Evolutionary conservation across 2,888 invertebrate genomes (phyloP).

Genomic region (Drosophila stalkeri): DNA sequence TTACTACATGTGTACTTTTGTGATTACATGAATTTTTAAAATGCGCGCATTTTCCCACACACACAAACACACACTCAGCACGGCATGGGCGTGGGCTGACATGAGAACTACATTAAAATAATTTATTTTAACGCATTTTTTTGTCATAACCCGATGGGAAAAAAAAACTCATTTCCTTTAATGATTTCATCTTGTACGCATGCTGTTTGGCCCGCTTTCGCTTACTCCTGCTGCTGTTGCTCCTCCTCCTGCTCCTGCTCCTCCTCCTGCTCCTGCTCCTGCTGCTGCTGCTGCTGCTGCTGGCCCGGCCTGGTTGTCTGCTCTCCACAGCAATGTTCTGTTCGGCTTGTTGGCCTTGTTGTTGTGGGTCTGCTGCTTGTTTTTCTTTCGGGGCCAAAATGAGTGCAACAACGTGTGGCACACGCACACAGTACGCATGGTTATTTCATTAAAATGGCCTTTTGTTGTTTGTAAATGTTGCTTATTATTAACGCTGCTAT

Average conservation of each 20-base stretch:
- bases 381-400: constrained; percentile 39
- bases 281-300: no score
- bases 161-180: constrained; percentile 81
- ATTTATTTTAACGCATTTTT: constrained; percentile 83
- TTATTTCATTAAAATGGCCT: constrained; percentile 81
- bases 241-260: no score
- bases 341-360: constrained; percentile 41
- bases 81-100: constrained; percentile 50
- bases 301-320: constrained; percentile 24
- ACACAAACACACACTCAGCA: constrained; percentile 29
- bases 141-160: constrained; percentile 80
- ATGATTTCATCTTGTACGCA: constrained; percentile 79
- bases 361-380: constrained; percentile 15
- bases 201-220: constrained; percentile 46
- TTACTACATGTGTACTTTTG: constrained; percentile 81
- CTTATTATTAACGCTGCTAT: constrained; percentile 78
- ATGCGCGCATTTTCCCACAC: constrained; percentile 62
- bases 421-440: constrained; percentile 71
- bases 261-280: no score
- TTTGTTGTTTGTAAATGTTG: constrained; percentile 81
- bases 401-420: constrained; percentile 58
- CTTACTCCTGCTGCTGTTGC: not conserved
- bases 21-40: constrained; percentile 82
- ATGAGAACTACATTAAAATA: constrained; percentile 85
- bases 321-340: constrained; percentile 22